Evolutionary conservation across 1,140 invertebrate species (phyloP).

Genomic region (Trachymyrmex septentrionalis): DNA sequence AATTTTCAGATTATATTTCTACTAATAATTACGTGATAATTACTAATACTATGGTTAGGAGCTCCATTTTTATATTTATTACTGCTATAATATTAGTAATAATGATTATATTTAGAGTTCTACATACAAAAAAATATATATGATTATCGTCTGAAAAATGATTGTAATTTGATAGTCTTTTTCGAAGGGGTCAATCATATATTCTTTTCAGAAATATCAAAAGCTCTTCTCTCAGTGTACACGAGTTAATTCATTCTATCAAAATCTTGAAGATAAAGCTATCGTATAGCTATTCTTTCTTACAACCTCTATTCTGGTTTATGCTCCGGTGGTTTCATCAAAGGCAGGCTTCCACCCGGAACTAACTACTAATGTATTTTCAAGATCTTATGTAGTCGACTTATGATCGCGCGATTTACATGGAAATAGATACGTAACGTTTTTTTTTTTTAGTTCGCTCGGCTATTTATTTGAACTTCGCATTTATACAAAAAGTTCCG

Average conservation of each 20-base stretch:
- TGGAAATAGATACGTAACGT: constrained; percentile 78
- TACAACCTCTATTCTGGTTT: constrained; percentile 57
- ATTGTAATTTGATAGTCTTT: too few relatives aligned
- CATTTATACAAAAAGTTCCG: not conserved
- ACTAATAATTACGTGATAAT: too few relatives aligned
- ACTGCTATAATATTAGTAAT: too few relatives aligned
- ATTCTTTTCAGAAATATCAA: too few relatives aligned
- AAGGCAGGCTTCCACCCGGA: constrained; percentile 76
- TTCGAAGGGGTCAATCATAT: too few relatives aligned
- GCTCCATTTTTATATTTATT: too few relatives aligned
- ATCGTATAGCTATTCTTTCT: not conserved
- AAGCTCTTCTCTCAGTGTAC: too few relatives aligned
- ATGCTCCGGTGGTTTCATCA: constrained; percentile 75
- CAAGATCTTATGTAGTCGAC: constrained; percentile 80
- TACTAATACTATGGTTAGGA: too few relatives aligned
- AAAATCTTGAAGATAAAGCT: not conserved
- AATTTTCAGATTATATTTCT: too few relatives aligned
- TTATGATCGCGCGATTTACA: constrained; percentile 82
- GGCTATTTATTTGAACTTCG: not conserved
- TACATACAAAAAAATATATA: too few relatives aligned
- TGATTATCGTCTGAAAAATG: too few relatives aligned
- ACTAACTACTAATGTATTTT: constrained; percentile 84
- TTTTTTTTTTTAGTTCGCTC: constrained; percentile 16
- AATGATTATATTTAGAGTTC: too few relatives aligned
- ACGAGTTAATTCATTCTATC: not conserved